These are phyloP conservation scores for Trichacis sp. DNA, from an alignment of 2,888 invertebrate species.

Conservation along the genomic window DNA sequence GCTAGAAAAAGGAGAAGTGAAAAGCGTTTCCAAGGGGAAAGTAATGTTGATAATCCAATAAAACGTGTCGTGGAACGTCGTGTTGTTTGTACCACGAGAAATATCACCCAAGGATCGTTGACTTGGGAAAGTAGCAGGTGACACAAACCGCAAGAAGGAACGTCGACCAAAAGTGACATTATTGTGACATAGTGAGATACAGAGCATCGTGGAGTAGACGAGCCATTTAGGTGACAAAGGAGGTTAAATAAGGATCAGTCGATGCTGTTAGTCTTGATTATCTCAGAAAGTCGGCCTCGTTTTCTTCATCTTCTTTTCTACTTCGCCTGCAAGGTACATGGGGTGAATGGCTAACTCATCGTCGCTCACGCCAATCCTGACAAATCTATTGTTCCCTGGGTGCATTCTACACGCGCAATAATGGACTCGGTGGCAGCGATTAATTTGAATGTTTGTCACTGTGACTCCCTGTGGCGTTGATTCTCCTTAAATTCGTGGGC, in stretches of 20 bases:
- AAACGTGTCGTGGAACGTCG: slow-evolving; percentile 24
- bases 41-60: slow-evolving; percentile 32
- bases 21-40: too few species aligned
- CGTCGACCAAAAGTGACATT: slow-evolving; percentile 59
- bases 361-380: slow-evolving; percentile 15
- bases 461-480: not conserved
- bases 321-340: slow-evolving; percentile 30
- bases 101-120: slow-evolving; percentile 33
- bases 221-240: slow-evolving; percentile 51
- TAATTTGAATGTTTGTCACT: slow-evolving; percentile 34
- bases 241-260: slow-evolving; percentile 63
- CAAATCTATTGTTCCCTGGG: slow-evolving; percentile 29
- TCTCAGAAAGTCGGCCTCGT: slow-evolving; percentile 59
- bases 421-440: slow-evolving; percentile 25
- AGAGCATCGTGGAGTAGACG: slow-evolving; percentile 52
- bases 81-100: slow-evolving; percentile 30
- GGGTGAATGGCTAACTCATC: slow-evolving; percentile 37
- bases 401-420: slow-evolving; percentile 13
- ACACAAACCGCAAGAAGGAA: slow-evolving; percentile 30
- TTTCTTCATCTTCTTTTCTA: slow-evolving; percentile 28
- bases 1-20: too few species aligned
- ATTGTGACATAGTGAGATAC: slow-evolving; percentile 66
- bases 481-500: too few species aligned
- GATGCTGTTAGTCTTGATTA: slow-evolving; percentile 68
- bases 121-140: slow-evolving; percentile 39